Base-by-base conservation (phyloP, 2,113 vertebrate genomes). In the Gallinago undulata region DNA sequence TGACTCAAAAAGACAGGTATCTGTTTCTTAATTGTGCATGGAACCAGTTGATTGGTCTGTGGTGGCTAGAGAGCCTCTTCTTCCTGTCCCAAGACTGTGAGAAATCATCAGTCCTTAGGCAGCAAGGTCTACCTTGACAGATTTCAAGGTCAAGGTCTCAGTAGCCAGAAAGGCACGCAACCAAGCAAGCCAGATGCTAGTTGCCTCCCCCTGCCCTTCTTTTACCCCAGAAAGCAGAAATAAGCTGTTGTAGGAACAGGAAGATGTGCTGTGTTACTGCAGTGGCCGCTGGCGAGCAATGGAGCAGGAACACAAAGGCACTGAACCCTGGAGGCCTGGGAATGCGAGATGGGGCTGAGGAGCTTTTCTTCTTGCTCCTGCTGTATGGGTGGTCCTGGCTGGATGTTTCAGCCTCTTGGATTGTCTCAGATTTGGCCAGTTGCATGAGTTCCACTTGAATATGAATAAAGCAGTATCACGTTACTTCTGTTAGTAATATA, bases 261-360 rank as follows among this genome's bases (percentile, higher is more conserved):
- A 76, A 39, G 57, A 76, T 45, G 4, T 66, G 43, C 33, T 80
- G 37, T 47, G 15, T 80, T 80, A 33, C 33, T 6, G 3, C 14
- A 8, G 84, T 24, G 30, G 27, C 30, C 39, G 4, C 0, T 0
- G 53, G 37, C 9, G 39, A 64, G 5, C 31, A 64, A 0, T 18
- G 23, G 27, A 35, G 19, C 43, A 33, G 33, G 25, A 84, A n/a
- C 10, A 31, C 51, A 60, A 87, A 76, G 13, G 28, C 33, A 23
- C 18, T 2, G 1, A 55, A 60, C 47, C 31, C 28, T 79, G 69
- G 39, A 79, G 60, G 35, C 35, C 33, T 73, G 19, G 39, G 9
- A 76, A 41, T 19, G 35, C 67, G 70, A 73, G 6, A 55, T 79
- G 35, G 35, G 25, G 19, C 43, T 85, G 43, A 85, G 74, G 62